Conservation (phyloP, 2,888 invertebrate genomes). For the Cerceris ruficornis region DNA sequence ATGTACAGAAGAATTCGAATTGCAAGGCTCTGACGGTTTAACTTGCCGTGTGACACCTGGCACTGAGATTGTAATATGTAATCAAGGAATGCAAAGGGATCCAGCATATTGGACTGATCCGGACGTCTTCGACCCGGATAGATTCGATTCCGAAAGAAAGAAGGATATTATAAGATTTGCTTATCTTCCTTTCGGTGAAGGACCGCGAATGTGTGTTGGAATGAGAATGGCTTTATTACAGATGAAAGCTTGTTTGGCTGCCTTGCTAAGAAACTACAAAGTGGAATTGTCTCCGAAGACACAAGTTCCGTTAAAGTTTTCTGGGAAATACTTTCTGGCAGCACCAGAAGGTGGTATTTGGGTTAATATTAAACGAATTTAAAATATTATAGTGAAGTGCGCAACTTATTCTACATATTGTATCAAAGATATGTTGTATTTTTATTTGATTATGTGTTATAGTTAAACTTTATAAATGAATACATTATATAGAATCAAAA, state of each 20-base stretch:
- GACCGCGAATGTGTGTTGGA: conserved; percentile 70
- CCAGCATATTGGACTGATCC: conserved; percentile 63
- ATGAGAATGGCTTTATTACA: conserved; percentile 65
- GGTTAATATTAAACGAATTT: conserved; percentile 37
- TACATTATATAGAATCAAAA: too few species aligned
- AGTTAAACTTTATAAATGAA: too few species aligned
- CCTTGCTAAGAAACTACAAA: conserved; percentile 54
- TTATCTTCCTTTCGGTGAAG: conserved; percentile 69
- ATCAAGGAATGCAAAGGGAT: conserved; percentile 57
- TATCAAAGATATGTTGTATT: background rate
- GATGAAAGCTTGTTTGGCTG: conserved; percentile 55
- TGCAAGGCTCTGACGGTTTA: conserved; percentile 66
- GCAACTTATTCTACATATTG: background rate
- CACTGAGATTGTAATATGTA: conserved; percentile 52
- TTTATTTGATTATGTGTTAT: background rate
- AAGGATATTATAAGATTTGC: conserved; percentile 48
- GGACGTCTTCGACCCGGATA: conserved; percentile 64
- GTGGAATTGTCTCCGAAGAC: conserved; percentile 61
- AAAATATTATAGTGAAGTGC: background rate
- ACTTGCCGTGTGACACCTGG: conserved; percentile 60
- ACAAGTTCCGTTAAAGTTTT: conserved; percentile 49
- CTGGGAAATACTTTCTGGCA: background rate
- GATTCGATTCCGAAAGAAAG: conserved; percentile 63
- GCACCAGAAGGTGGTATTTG: conserved; percentile 57
- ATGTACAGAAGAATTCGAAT: conserved; percentile 57